These are phyloP conservation scores for Diabrotica balteata DNA, from an alignment of 2,888 invertebrate species.

Conservation along the genomic window DNA sequence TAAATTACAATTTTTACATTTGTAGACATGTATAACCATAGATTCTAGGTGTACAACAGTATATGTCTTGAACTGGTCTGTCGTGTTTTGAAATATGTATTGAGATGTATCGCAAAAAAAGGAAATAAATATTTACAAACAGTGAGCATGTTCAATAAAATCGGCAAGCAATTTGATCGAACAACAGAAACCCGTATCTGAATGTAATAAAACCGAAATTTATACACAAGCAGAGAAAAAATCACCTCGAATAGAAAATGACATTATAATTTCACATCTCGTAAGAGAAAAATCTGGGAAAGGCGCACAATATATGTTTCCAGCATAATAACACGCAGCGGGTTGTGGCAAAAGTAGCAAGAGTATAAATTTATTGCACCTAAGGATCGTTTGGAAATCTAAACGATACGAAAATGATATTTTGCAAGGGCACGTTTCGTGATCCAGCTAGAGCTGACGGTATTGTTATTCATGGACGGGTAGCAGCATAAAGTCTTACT, in stretches of 20 bases:
- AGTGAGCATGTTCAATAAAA: background rate
- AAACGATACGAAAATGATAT: slow-evolving; percentile 38
- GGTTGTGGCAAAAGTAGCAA: slow-evolving; percentile 5
- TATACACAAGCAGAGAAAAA: slow-evolving; percentile 18
- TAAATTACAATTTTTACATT: too few species aligned
- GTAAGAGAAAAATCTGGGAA: slow-evolving; percentile 22
- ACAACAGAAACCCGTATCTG: slow-evolving; percentile 8
- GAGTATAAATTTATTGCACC: slow-evolving; percentile 33
- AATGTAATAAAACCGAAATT: slow-evolving; percentile 25
- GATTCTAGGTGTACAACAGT: too few species aligned
- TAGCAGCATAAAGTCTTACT: slow-evolving; percentile 40
- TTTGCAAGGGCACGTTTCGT: slow-evolving; percentile 42
- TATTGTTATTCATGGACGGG: slow-evolving; percentile 45
- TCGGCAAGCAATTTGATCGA: slow-evolving; percentile 1
- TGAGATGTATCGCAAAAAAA: background rate
- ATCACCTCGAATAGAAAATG: slow-evolving; percentile 20
- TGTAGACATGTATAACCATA: too few species aligned
- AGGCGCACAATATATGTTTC: slow-evolving; percentile 24
- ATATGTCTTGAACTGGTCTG: background rate
- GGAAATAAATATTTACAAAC: background rate
- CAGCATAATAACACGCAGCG: slow-evolving; percentile 25
- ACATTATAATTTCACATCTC: slow-evolving; percentile 33
- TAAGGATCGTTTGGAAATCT: slow-evolving; percentile 32
- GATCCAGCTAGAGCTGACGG: slow-evolving; percentile 35
- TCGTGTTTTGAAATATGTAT: background rate